Percentiles rank a stretch among this genome's conserved stretches.
These are phyloP conservation scores for Psylliodes chrysocephalus DNA, from an alignment of 2,888 invertebrate genomes.

Conservation along the genomic window DNA sequence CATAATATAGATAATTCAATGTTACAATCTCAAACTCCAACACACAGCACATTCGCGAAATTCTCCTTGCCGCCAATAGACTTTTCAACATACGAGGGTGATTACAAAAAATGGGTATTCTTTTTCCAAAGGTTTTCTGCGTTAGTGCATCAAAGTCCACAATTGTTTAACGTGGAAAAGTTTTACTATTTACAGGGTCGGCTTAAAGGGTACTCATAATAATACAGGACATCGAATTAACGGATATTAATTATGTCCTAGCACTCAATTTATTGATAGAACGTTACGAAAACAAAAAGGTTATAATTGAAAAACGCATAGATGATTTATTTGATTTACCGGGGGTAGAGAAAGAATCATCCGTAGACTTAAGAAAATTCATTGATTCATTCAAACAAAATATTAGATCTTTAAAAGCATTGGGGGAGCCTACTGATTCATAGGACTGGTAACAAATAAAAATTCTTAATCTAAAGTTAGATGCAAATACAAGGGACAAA, in stretches of 20 bases:
- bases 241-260: background rate
- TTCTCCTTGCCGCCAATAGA: background rate
- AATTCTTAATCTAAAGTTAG: background rate
- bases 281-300: conserved; percentile 4
- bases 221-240: background rate
- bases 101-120: background rate
- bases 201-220: background rate
- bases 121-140: background rate
- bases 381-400: background rate
- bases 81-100: background rate
- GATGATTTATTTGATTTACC: conserved; percentile 3
- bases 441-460: conserved; percentile 1
- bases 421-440: conserved; percentile 4
- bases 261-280: background rate
- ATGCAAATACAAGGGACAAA: background rate
- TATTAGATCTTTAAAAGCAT: background rate
- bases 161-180: background rate
- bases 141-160: conserved; percentile 1
- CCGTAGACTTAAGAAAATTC: background rate
- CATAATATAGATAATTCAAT: background rate
- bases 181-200: conserved; percentile 9
- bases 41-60: too few species aligned
- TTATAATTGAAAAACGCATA: conserved; percentile 2
- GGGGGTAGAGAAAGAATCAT: background rate
- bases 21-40: too few species aligned